A percentile compares a stretch with the other conserved stretches of the same genome.
Evolutionary conservation across 2,113 vertebrate species (phyloP).

Genomic region (Epinephelus lanceolatus): DNA sequence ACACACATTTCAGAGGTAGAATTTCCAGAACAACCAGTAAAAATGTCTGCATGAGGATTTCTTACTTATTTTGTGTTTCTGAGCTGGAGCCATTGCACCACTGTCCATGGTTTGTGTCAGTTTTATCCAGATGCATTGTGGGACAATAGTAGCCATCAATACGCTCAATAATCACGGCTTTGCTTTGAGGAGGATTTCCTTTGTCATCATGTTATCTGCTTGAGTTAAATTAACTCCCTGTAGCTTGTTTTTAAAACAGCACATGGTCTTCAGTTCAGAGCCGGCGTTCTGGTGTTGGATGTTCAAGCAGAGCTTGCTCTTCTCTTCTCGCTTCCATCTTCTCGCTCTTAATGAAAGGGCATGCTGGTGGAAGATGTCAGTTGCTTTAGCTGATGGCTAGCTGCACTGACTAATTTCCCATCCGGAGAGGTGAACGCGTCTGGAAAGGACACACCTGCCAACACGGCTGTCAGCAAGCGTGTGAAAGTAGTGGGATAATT

Average conservation of each 20-base stretch:
- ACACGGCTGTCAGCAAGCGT: constrained; percentile 79
- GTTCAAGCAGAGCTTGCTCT: constrained; percentile 22
- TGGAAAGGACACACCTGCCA: constrained; percentile 85
- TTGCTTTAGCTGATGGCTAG: constrained; percentile 72
- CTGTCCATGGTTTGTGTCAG: neutral
- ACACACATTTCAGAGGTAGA: neutral
- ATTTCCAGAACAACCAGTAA: neutral
- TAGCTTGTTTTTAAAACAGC: constrained; percentile 7
- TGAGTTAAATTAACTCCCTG: constrained; percentile 18
- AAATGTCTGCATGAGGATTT: neutral
- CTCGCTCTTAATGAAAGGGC: constrained; percentile 72
- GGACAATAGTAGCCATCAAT: neutral
- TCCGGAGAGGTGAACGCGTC: constrained; percentile 70
- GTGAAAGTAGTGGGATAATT: constrained; percentile 81
- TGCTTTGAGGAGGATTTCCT: constrained; percentile 8
- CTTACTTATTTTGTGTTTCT: neutral
- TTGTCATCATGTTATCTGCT: constrained; percentile 12
- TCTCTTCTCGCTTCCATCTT: constrained; percentile 56
- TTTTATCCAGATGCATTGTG: neutral
- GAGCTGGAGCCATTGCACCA: neutral
- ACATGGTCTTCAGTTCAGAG: neutral
- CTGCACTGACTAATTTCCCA: constrained; percentile 76
- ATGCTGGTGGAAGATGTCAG: constrained; percentile 70
- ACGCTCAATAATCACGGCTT: neutral
- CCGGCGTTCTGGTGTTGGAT: constrained; percentile 8